Evolutionary conservation across 2,888 invertebrate species (phyloP).

Genomic region (Tachina lurida): DNA sequence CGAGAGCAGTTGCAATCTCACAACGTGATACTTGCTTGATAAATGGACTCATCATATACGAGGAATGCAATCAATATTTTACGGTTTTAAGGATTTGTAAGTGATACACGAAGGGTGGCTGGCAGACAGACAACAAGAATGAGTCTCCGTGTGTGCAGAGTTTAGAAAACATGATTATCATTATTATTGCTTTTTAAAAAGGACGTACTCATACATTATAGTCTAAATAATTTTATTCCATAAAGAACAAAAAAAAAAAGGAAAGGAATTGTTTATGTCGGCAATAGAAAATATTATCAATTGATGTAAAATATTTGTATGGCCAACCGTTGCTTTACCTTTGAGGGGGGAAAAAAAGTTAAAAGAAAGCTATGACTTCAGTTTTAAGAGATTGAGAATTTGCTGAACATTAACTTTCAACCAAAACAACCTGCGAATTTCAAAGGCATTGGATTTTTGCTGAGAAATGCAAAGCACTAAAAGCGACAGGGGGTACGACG

Average conservation of each 20-base stretch:
- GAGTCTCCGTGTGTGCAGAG: background rate
- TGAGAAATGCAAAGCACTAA: constrained; percentile 61
- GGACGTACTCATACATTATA: background rate
- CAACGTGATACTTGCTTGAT: constrained; percentile 27
- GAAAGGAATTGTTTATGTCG: background rate
- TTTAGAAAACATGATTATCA: constrained; percentile 38
- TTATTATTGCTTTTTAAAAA: constrained; percentile 29
- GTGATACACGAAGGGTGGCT: constrained; percentile 14
- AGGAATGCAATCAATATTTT: constrained; percentile 45
- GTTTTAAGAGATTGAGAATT: constrained; percentile 77
- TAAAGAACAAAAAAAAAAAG: constrained; percentile 72
- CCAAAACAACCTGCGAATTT: constrained; percentile 71
- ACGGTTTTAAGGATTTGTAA: constrained; percentile 47
- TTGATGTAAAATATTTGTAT: constrained; percentile 39
- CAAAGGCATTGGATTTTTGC: constrained; percentile 59
- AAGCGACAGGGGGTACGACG: constrained; percentile 33
- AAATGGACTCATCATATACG: constrained; percentile 24
- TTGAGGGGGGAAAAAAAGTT: background rate
- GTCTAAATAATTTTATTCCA: background rate
- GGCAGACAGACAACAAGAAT: background rate
- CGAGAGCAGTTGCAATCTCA: background rate
- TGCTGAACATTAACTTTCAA: constrained; percentile 67
- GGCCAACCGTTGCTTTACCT: background rate
- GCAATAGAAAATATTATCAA: constrained; percentile 49
- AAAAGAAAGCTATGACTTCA: constrained; percentile 64